These are phyloP conservation scores for Ctenicera cuprea DNA, from an alignment of 2,888 invertebrate species.

Conservation along the genomic window DNA sequence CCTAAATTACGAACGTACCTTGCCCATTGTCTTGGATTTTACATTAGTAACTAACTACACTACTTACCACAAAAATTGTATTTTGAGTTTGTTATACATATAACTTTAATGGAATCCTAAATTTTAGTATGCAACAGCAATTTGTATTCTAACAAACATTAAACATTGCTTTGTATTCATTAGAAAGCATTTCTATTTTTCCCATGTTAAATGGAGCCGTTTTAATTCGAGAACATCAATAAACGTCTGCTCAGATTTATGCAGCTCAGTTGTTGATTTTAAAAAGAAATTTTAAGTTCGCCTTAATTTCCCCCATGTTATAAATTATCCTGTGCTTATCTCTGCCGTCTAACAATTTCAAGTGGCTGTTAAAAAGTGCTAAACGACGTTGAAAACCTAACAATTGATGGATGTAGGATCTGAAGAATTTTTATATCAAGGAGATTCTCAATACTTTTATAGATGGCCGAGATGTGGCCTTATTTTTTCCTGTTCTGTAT, in stretches of 20 bases:
- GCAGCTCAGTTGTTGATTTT: slow-evolving; percentile 52
- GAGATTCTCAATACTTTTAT: too few relatives aligned
- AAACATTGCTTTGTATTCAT: slow-evolving; percentile 45
- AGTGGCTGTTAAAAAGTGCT: neutral
- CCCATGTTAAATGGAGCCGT: slow-evolving; percentile 51
- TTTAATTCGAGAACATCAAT: slow-evolving; percentile 53
- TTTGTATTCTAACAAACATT: slow-evolving; percentile 45
- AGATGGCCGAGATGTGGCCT: too few relatives aligned
- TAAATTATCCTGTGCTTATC: slow-evolving; percentile 24
- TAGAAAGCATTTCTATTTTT: slow-evolving; percentile 52
- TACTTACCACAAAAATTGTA: too few relatives aligned
- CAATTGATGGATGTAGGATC: too few relatives aligned
- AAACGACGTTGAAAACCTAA: too few relatives aligned
- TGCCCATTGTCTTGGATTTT: too few relatives aligned
- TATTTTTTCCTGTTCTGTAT: too few relatives aligned
- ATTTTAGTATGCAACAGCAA: slow-evolving; percentile 35
- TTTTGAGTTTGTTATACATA: too few relatives aligned
- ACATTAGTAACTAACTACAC: too few relatives aligned
- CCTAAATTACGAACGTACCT: too few relatives aligned
- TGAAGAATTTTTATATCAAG: too few relatives aligned
- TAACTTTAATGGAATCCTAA: too few relatives aligned
- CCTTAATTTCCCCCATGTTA: slow-evolving; percentile 21
- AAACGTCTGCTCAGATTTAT: slow-evolving; percentile 59
- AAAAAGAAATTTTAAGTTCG: slow-evolving; percentile 42
- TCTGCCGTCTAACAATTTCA: neutral